Evolutionary conservation across 2,113 vertebrate species (phyloP).

Genomic region (Sander vitreus): DNA sequence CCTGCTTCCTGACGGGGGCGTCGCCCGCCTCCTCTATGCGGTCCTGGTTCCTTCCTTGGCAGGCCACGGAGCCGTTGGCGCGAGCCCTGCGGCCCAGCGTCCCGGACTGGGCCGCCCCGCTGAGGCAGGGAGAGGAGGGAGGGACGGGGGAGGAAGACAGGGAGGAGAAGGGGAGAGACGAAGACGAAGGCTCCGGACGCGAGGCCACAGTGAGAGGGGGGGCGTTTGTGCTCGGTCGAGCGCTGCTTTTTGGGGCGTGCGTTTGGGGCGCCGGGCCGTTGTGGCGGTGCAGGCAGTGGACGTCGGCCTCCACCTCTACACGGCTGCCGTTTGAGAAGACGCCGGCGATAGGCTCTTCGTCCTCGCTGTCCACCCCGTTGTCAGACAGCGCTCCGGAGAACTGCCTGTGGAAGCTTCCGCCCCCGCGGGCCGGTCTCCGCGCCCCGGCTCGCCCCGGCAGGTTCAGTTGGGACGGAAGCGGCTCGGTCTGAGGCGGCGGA

Average conservation of each 20-base stretch:
- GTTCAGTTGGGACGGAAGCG: constrained; percentile 82
- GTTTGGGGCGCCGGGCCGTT: constrained; percentile 55
- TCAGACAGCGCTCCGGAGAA: constrained; percentile 97
- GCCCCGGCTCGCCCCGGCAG: constrained; percentile 74
- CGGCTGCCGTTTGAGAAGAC: constrained; percentile 97
- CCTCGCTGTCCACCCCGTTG: constrained; percentile 96
- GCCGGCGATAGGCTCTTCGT: constrained; percentile 95
- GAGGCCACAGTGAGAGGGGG: constrained; percentile 27
- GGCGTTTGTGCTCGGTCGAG: constrained; percentile 14
- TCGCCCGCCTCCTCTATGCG: constrained; percentile 93
- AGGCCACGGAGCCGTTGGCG: constrained; percentile 93
- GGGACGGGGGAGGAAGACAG: constrained; percentile 86
- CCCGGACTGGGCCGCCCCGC: constrained; percentile 86
- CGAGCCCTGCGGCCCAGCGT: constrained; percentile 88
- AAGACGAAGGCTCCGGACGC: constrained; percentile 34
- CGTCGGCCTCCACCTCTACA: constrained; percentile 95
- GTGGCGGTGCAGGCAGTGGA: constrained; percentile 87
- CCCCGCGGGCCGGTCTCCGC: constrained; percentile 68
- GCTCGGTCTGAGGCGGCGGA: constrained; percentile 85
- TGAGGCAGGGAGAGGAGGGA: constrained; percentile 87
- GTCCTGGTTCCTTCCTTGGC: constrained; percentile 93
- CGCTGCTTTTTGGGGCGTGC: constrained; percentile 39
- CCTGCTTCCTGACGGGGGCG: constrained; percentile 89
- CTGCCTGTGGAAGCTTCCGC: constrained; percentile 91
- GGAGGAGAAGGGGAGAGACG: constrained; percentile 53